Evolutionary conservation across 2,797 vertebrate genomes (phyloP).

Genomic region (Rhinichthys osculus): DNA sequence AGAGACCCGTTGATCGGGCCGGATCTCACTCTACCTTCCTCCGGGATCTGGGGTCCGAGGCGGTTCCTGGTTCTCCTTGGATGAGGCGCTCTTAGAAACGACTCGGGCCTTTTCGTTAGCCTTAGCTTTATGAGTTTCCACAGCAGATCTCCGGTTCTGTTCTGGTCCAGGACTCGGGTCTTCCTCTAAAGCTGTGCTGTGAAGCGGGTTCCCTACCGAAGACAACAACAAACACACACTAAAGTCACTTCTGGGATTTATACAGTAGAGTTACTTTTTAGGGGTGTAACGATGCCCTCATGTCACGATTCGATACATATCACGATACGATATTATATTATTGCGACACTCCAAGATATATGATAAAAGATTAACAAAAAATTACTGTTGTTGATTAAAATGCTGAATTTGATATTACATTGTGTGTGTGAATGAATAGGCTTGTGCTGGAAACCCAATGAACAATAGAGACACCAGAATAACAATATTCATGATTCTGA

Average conservation of each 20-base stretch:
- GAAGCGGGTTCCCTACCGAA: slow-evolving; percentile 65
- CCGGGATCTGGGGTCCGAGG: not conserved
- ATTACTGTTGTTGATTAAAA: too few species aligned
- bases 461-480: too few species aligned
- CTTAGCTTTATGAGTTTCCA: slow-evolving; percentile 23
- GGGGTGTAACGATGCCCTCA: too few species aligned
- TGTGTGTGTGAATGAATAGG: too few species aligned
- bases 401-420: too few species aligned
- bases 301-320: too few species aligned
- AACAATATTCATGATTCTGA: too few species aligned
- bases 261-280: too few species aligned
- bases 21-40: slow-evolving; percentile 25
- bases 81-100: not conserved
- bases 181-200: slow-evolving; percentile 68
- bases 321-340: too few species aligned
- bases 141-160: not conserved
- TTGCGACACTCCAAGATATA: too few species aligned
- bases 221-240: not conserved
- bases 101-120: slow-evolving; percentile 10
- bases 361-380: too few species aligned
- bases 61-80: slow-evolving; percentile 22
- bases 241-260: not conserved
- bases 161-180: slow-evolving; percentile 45
- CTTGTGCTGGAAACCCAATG: too few species aligned
- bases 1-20: not conserved